Evolutionary conservation across 2,888 invertebrate species (phyloP).

Genomic region (Ectropis crepuscularia): DNA sequence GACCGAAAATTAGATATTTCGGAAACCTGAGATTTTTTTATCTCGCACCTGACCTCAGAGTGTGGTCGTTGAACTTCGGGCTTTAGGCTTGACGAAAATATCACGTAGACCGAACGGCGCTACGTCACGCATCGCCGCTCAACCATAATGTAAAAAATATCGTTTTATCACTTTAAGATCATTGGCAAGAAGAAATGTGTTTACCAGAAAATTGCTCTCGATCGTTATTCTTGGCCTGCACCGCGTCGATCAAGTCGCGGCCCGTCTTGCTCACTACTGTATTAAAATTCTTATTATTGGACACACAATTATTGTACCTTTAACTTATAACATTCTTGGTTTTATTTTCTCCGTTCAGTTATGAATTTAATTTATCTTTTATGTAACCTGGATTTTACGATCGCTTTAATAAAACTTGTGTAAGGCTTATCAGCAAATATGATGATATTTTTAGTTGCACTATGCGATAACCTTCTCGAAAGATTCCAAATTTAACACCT

Average conservation of each 20-base stretch:
- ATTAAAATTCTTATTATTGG: constrained; percentile 26
- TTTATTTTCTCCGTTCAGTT: constrained; percentile 33
- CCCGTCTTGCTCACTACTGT: constrained; percentile 15
- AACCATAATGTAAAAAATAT: constrained; percentile 45
- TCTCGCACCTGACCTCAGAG: constrained; percentile 67
- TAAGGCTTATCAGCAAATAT: constrained; percentile 59
- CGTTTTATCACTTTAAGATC: constrained; percentile 49
- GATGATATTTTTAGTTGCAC: constrained; percentile 59
- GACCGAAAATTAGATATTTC: constrained; percentile 73
- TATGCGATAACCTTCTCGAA: constrained; percentile 39
- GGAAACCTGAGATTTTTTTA: constrained; percentile 65
- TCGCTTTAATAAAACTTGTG: constrained; percentile 51
- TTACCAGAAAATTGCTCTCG: constrained; percentile 55
- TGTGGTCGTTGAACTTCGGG: constrained; percentile 70
- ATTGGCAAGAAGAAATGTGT: constrained; percentile 48
- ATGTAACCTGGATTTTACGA: constrained; percentile 55
- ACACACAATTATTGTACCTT: constrained; percentile 25
- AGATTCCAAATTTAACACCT: constrained; percentile 12
- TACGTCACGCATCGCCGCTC: constrained; percentile 58
- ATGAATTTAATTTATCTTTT: constrained; percentile 52
- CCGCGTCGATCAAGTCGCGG: constrained; percentile 23
- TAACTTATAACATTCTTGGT: constrained; percentile 34
- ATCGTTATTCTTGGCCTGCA: constrained; percentile 38
- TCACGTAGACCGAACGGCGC: constrained; percentile 68
- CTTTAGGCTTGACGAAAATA: constrained; percentile 59